Evolutionary conservation across 2,888 invertebrate genomes (phyloP).

Genomic region (Macropis europaea): DNA sequence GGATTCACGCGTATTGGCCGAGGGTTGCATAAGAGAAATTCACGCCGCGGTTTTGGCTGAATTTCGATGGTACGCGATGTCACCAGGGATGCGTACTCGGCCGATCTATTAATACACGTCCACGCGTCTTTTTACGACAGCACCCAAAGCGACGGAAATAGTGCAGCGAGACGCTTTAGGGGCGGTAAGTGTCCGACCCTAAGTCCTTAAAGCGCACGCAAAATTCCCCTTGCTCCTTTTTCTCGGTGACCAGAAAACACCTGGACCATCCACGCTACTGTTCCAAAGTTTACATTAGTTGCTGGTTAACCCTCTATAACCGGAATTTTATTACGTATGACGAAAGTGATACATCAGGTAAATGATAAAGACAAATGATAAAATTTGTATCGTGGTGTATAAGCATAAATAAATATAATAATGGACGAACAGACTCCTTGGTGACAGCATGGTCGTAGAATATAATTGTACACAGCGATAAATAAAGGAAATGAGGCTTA

Average conservation of each 20-base stretch:
- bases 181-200: conserved; percentile 35
- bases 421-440: no score
- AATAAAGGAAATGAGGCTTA: no score
- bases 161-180: conserved; percentile 55
- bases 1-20: conserved; percentile 8
- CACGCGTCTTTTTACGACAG: conserved; percentile 61
- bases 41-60: conserved; percentile 48
- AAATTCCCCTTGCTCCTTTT: neutral
- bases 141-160: conserved; percentile 63
- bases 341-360: no score
- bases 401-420: no score
- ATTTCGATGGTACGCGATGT: conserved; percentile 59
- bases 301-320: no score
- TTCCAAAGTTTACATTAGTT: no score
- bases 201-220: conserved; percentile 40
- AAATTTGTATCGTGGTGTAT: no score
- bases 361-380: no score
- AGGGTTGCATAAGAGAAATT: conserved; percentile 54
- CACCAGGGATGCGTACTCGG: conserved; percentile 56
- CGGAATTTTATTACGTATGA: no score
- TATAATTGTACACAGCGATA: no score
- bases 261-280: no score
- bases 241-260: neutral
- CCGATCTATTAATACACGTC: conserved; percentile 65
- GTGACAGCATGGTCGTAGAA: no score